phyloP scores from a whole-genome alignment of 92 coral and sea anemone genomes.

The Galaxea fascicularis region DNA sequence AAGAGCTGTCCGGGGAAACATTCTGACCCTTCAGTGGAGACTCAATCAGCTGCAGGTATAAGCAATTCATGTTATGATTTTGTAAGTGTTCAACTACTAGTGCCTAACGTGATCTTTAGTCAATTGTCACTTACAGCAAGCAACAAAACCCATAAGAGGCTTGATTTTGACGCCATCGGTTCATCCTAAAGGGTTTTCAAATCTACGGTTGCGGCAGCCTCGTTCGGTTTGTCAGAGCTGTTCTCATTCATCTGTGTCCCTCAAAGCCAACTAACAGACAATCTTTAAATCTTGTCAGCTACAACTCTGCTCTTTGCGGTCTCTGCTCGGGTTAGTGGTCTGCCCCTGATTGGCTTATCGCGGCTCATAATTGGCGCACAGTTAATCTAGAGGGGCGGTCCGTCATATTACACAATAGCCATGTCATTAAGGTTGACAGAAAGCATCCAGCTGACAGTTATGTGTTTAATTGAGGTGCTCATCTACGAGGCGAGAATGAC shows the following conservation, averaged over 20 bases:
- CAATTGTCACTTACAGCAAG: conserved; percentile 63
- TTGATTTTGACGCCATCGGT: conserved; percentile 64
- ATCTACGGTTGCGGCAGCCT: background rate
- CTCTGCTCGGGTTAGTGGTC: conserved; percentile 67
- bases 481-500: conserved; percentile 37
- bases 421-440: conserved; percentile 76
- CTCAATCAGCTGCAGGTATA: conserved; percentile 41
- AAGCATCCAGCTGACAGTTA: conserved; percentile 63
- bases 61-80: conserved; percentile 50
- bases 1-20: conserved; percentile 27
- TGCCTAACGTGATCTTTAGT: conserved; percentile 38
- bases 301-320: conserved; percentile 67
- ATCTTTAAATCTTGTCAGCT: conserved; percentile 74
- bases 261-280: conserved; percentile 81
- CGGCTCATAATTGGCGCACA: conserved; percentile 71
- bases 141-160: conserved; percentile 60
- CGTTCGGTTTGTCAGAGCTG: conserved; percentile 19
- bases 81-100: conserved; percentile 35
- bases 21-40: conserved; percentile 42
- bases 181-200: conserved; percentile 61
- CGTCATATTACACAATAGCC: conserved; percentile 61
- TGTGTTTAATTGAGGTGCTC: conserved; percentile 52
- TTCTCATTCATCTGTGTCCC: conserved; percentile 76
- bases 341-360: conserved; percentile 78
- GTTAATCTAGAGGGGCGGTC: conserved; percentile 62